Percentiles rank a stretch among this genome's conserved stretches.
These are phyloP conservation scores for Pandemis corylana DNA, from an alignment of 2,888 invertebrate genomes.

Conservation along the genomic window DNA sequence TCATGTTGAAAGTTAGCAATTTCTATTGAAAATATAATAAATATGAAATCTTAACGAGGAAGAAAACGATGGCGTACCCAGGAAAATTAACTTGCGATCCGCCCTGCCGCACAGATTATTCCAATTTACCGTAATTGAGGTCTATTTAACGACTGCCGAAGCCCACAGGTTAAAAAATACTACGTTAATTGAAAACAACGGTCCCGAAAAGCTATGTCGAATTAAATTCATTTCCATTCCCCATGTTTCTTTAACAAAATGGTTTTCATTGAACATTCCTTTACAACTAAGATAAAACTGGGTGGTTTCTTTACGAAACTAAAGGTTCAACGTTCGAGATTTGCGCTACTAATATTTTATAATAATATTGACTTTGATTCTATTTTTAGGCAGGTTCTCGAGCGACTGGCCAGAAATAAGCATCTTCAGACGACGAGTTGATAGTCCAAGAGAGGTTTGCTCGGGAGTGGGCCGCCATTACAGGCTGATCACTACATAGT, in stretches of 20 bases:
- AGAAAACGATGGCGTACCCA: neutral
- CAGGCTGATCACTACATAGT: too few relatives aligned
- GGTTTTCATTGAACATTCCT: neutral
- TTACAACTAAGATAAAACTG: neutral
- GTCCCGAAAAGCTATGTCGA: neutral
- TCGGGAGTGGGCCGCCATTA: too few relatives aligned
- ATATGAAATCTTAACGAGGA: neutral
- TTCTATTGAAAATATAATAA: neutral
- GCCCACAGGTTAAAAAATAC: neutral
- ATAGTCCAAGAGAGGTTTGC: too few relatives aligned
- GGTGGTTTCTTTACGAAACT: neutral
- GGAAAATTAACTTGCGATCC: neutral
- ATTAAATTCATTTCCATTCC: neutral
- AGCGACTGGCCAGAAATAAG: too few relatives aligned
- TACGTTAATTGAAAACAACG: neutral
- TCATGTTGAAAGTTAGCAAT: neutral
- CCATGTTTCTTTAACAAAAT: neutral
- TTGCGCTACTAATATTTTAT: too few relatives aligned
- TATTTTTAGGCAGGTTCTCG: too few relatives aligned
- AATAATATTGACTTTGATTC: too few relatives aligned
- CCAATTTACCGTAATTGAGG: neutral
- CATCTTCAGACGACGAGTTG: too few relatives aligned
- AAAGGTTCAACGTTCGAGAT: too few relatives aligned
- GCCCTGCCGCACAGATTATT: neutral
- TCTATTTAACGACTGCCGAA: conserved; percentile 2